Base-by-base conservation (phyloP, 2,113 vertebrate genomes). In the Cisticola juncidis region DNA sequence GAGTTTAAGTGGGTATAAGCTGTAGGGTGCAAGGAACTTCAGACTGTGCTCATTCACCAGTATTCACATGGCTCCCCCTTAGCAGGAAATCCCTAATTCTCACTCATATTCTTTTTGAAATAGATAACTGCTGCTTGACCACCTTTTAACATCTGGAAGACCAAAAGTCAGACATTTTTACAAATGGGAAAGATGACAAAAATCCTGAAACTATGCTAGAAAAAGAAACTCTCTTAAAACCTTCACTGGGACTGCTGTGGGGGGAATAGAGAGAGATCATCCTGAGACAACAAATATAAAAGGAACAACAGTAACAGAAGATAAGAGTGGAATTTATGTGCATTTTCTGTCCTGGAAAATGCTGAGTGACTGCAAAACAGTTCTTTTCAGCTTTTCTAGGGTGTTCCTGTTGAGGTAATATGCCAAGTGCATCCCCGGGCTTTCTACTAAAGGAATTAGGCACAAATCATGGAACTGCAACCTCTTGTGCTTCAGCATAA, bases 121-220 rank as follows among this genome's bases (percentile, higher is more conserved):
- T n/a, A 82, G 50, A 87, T 74, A 56, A 76, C 81, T 90, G 56
- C 76, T 94, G 90, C 71, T 72, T 83, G 50, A 58, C 69, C 76
- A 95, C 87, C 72, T 95, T 94, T 88, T 79, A 93, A 95, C 70
- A 83, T 95, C 82, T 61, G 21, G 70, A 91, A 78, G 42, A 93
- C 84, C 57, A 78, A 84, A 91, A 70, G 22, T 31, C 66, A 90
- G 86, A 90, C 14, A 51, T 44, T 86, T 78, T 69, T 48, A 62
- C 8, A 65, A 87, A 44, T 35, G 44, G n/a, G 33, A 91, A 56
- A 69, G 9, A 58, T 66, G 29, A 91, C 87, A 94, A 83, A 94
- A 91, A 88, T 84, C 40, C 61, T 68, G 28, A 86, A 95, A 38
- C 48, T 64, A 69, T 5, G 65, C 9, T 8, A 89, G 33, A 81